Evolutionary conservation across 2,888 invertebrate genomes (phyloP).

Genomic region (Acanthosepion lycidas): DNA sequence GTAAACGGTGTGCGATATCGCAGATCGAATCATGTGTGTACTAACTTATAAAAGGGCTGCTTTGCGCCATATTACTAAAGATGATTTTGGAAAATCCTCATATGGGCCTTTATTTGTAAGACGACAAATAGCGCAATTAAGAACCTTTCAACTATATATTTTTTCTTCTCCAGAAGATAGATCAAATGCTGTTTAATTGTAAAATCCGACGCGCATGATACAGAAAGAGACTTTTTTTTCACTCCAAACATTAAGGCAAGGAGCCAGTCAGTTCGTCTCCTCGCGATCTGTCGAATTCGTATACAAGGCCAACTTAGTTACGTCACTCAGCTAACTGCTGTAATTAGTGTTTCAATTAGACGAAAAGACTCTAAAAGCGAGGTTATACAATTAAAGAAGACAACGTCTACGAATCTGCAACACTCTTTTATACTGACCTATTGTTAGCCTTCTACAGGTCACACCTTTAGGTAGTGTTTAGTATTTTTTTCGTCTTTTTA

Average conservation of each 20-base stretch:
- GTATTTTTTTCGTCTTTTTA: background rate
- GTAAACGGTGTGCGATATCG: too few species aligned
- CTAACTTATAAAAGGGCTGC: too few species aligned
- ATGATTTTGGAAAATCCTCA: too few species aligned
- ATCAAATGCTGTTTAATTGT: too few species aligned
- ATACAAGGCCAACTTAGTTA: background rate
- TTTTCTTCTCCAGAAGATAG: too few species aligned
- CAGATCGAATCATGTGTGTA: too few species aligned
- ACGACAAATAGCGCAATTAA: too few species aligned
- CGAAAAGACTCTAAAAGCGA: background rate
- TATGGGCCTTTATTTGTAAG: too few species aligned
- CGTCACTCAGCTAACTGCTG: conserved; percentile 33
- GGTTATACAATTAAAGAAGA: background rate
- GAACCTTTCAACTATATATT: too few species aligned
- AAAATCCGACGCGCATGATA: too few species aligned
- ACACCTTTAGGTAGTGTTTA: background rate
- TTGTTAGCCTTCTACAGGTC: background rate
- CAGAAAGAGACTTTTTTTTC: too few species aligned
- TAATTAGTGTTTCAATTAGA: conserved; percentile 9
- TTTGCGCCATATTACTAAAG: too few species aligned
- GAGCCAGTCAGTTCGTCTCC: background rate
- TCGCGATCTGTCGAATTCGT: background rate
- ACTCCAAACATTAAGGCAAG: background rate
- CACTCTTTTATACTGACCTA: background rate
- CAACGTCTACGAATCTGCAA: background rate